Evolutionary conservation across 2,797 vertebrate species (phyloP).

Genomic region (Rhodeus uyekii): DNA sequence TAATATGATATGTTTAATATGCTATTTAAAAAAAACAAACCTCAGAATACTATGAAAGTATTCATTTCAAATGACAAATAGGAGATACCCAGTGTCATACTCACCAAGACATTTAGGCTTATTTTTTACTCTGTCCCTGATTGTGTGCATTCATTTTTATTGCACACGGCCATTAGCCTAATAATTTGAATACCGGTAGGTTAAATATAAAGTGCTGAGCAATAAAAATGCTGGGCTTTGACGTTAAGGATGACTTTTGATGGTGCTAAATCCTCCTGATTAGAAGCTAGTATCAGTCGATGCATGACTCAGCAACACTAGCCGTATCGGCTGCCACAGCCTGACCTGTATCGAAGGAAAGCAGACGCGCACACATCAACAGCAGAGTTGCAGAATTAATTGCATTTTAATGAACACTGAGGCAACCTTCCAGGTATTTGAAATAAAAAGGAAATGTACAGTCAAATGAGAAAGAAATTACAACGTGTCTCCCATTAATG

Average conservation of each 20-base stretch:
- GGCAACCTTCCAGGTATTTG: conserved; percentile 37
- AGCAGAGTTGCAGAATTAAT: conserved; percentile 87
- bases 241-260: conserved; percentile 31
- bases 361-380: conserved; percentile 86
- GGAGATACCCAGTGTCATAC: not conserved
- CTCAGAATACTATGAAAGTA: not conserved
- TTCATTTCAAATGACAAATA: not conserved
- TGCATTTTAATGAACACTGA: conserved; percentile 72
- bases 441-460: conserved; percentile 36
- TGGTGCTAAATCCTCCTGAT: conserved; percentile 48
- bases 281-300: conserved; percentile 69
- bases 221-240: not conserved
- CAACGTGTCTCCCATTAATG: conserved; percentile 28
- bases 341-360: conserved; percentile 70
- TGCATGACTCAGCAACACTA: conserved; percentile 82
- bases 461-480: conserved; percentile 7
- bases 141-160: too few relatives aligned
- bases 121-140: too few relatives aligned
- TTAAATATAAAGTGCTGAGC: not conserved
- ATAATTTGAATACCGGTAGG: not conserved
- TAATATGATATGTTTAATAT: not conserved
- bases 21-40: not conserved
- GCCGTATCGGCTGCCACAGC: conserved; percentile 83
- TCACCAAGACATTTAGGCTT: not conserved
- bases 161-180: not conserved